Evolutionary conservation across 1,140 invertebrate genomes (phyloP).

Genomic region (Matsumurasca onukii): DNA sequence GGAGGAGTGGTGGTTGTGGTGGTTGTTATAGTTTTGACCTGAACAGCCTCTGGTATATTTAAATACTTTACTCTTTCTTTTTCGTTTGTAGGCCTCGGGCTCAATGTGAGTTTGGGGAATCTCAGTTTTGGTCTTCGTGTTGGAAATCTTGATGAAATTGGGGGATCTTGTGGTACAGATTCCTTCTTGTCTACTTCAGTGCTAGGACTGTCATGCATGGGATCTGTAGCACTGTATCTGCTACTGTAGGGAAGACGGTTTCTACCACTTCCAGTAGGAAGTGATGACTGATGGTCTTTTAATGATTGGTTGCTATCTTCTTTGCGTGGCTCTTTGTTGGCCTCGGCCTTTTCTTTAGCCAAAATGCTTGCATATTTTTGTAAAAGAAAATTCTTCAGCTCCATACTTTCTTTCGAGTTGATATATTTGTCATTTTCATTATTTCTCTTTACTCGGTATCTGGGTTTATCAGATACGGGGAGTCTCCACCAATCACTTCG

Average conservation of each 20-base stretch:
- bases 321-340: background rate
- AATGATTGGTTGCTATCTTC: background rate
- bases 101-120: conserved; percentile 32
- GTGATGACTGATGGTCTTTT: too few relatives aligned
- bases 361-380: conserved; percentile 19
- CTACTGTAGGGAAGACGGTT: conserved; percentile 30
- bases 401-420: conserved; percentile 18
- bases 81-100: conserved; percentile 8
- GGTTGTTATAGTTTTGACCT: conserved; percentile 20
- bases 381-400: conserved; percentile 5
- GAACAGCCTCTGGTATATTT: background rate
- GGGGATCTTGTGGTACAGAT: background rate
- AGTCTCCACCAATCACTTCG: too few relatives aligned
- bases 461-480: too few relatives aligned
- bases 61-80: background rate
- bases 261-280: too few relatives aligned
- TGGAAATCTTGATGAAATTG: conserved; percentile 3
- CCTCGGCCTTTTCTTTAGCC: conserved; percentile 5
- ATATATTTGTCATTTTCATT: conserved; percentile 27
- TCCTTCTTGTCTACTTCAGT: background rate
- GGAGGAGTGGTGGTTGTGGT: conserved; percentile 33
- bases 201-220: background rate
- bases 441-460: conserved; percentile 26
- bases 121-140: conserved; percentile 32
- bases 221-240: conserved; percentile 18